Conservation (phyloP, 2,888 invertebrate genomes). For the Camponotus fellah region DNA sequence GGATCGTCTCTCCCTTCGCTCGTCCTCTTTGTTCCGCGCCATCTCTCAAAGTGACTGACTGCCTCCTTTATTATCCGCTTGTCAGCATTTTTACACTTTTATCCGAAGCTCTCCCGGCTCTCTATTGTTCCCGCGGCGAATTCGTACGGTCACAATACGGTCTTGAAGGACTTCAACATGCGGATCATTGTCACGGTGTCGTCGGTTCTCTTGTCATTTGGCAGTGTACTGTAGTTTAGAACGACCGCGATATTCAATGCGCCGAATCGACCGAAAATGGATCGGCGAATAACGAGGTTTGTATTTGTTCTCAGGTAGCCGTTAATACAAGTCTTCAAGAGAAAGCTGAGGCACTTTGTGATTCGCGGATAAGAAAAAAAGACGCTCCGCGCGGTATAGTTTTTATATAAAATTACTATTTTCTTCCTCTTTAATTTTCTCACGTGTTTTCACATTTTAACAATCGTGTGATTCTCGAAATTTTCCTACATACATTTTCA, state of each 20-base stretch:
- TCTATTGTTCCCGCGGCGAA: slow-evolving; percentile 76
- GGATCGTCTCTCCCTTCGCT: slow-evolving; percentile 65
- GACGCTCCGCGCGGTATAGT: neutral
- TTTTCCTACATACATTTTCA: neutral
- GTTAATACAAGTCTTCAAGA: neutral
- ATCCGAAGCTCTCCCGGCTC: slow-evolving; percentile 79
- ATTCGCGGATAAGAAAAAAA: neutral
- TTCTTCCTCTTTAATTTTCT: neutral
- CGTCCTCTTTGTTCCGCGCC: slow-evolving; percentile 83
- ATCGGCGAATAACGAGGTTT: slow-evolving; percentile 49
- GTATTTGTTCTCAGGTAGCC: slow-evolving; percentile 46
- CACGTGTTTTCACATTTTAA: slow-evolving; percentile 20
- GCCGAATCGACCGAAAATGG: slow-evolving; percentile 45
- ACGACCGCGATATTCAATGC: slow-evolving; percentile 20
- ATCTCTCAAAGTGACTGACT: slow-evolving; percentile 86
- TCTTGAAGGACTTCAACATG: slow-evolving; percentile 59
- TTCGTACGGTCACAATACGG: slow-evolving; percentile 75
- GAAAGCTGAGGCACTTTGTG: slow-evolving; percentile 11
- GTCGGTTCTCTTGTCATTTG: slow-evolving; percentile 38
- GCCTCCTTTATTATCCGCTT: slow-evolving; percentile 86
- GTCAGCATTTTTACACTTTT: slow-evolving; percentile 86
- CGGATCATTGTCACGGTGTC: slow-evolving; percentile 52
- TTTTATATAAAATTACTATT: neutral
- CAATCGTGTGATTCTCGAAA: neutral
- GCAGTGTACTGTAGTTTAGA: slow-evolving; percentile 42